Evolutionary conservation across 2,797 vertebrate genomes (phyloP), one percentile per base, ranked within the genome.

Genomic region (Peromyscus eremicus): DNA sequence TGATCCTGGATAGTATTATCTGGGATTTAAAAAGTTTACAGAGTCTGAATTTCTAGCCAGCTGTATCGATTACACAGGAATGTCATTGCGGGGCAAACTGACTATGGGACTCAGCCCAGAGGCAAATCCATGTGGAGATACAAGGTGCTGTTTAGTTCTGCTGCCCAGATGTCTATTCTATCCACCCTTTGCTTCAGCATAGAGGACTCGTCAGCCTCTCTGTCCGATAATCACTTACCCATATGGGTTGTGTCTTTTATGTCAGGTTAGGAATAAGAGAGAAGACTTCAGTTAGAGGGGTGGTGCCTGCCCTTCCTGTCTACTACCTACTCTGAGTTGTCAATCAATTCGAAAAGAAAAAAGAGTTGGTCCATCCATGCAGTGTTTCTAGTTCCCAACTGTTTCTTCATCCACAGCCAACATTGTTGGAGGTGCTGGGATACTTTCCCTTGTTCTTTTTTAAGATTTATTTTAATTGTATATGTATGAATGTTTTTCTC

Each of bases 81-180:
- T 10, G 12, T 60, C 93, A 80, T 19, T 29, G 5, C 2, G 37
- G 19, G 25, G 21, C 57, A 32, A 0, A 9, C 16, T 40, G 73
- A 34, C n/a, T 32, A 5, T 16, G 1, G 71, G 32, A 14, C 64
- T 46, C 46, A 32, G 46, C 32, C 29, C 43, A 23, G 12, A 27
- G 34, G 11, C 34, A 8, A 14, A 12, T 5, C 34, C 43, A 6
- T 0, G 0, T 6, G 7, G 34, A 14, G 8, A 37, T 2, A n/a
- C n/a, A 16, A 64, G 68, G n/a, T 9, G 25, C 34, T 32, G 0
- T 32, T 14, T 4, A 62, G 40, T 55, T 79, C 43, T 43, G 17
- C 1, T 6, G 10, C 52, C 40, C 1, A 13, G 0, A 6, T 19
- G 21, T n/a, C 66, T 52, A 23, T 23, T 82, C 46, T 9, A 66